Percentiles rank a stretch among this genome's conserved stretches.
phyloP scores from a whole-genome alignment of 2,113 vertebrate genomes.

The Heterochromis multidens region DNA sequence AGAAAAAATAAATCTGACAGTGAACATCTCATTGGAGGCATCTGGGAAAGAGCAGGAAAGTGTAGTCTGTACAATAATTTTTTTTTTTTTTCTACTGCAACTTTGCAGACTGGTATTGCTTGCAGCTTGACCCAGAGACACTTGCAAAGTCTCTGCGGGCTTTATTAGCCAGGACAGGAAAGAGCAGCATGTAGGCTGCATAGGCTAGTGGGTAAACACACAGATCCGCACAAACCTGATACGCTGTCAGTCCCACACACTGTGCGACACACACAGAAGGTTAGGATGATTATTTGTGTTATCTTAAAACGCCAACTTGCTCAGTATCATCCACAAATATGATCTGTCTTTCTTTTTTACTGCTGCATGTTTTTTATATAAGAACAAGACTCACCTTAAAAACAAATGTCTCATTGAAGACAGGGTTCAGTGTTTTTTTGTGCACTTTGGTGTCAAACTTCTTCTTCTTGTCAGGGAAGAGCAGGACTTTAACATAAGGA shows the following conservation, averaged over 20 bases:
- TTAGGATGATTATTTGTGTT: background rate
- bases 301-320: background rate
- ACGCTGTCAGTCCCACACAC: background rate
- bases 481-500: constrained; percentile 90
- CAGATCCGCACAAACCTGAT: background rate
- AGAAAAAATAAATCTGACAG: background rate
- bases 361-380: background rate
- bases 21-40: background rate
- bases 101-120: constrained; percentile 6
- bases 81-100: background rate
- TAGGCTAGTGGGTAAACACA: background rate
- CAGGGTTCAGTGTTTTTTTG: constrained; percentile 95
- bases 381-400: constrained; percentile 84
- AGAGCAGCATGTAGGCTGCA: constrained; percentile 22
- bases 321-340: background rate
- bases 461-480: constrained; percentile 98
- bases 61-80: background rate
- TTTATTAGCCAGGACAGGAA: constrained; percentile 59
- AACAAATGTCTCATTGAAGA: constrained; percentile 95
- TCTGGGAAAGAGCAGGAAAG: background rate
- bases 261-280: background rate
- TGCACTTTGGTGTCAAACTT: constrained; percentile 98
- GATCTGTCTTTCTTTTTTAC: background rate
- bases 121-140: constrained; percentile 12
- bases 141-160: constrained; percentile 42